phyloP scores from a whole-genome alignment of 1,140 invertebrate species.

The Pissodes strobi region DNA sequence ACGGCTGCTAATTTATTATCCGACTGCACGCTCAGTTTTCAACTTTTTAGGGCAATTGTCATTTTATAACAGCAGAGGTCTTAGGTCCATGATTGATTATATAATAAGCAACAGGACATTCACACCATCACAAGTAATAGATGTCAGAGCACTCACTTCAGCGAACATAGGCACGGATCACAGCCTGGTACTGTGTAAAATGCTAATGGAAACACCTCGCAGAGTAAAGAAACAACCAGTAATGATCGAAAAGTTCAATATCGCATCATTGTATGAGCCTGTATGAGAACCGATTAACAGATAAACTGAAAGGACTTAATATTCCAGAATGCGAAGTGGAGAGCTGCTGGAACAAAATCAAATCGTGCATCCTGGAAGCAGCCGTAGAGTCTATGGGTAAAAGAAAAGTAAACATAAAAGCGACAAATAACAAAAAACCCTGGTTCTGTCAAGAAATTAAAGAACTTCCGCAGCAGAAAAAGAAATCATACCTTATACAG shows the following conservation, averaged over 20 bases:
- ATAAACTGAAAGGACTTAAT: neutral
- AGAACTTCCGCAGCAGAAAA: neutral
- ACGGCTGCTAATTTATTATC: too few species aligned
- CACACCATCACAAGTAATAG: constrained; percentile 3
- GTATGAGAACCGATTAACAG: constrained; percentile 11
- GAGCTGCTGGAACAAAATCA: constrained; percentile 4
- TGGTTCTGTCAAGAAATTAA: constrained; percentile 9
- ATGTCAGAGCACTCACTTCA: constrained; percentile 4
- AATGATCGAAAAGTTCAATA: constrained; percentile 6
- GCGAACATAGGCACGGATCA: constrained; percentile 8
- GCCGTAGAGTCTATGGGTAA: too few species aligned
- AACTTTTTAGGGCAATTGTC: too few species aligned
- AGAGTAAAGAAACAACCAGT: neutral
- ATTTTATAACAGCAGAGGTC: too few species aligned
- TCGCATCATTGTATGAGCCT: neutral
- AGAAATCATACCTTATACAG: too few species aligned
- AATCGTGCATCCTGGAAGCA: neutral
- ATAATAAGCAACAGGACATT: constrained; percentile 7
- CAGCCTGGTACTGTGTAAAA: neutral
- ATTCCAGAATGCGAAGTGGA: neutral
- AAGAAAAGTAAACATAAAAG: constrained; percentile 17
- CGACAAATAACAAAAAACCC: neutral
- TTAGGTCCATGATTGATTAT: constrained; percentile 5
- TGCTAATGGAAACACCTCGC: neutral
- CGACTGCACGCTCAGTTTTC: too few species aligned